These are phyloP conservation scores for human DNA, from an alignment of 2,113 vertebrate genomes.

Conservation along the genomic window DNA sequence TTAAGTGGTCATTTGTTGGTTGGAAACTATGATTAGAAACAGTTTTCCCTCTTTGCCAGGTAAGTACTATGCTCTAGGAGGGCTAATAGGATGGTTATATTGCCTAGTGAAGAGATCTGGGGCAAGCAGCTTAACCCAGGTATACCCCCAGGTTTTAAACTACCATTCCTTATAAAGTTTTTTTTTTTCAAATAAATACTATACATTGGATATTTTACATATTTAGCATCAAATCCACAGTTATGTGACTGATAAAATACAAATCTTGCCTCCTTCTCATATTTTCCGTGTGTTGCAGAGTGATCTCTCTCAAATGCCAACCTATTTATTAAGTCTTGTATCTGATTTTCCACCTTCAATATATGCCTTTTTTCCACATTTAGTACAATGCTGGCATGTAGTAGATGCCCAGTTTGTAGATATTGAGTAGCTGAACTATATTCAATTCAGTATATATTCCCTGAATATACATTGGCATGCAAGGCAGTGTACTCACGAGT, in stretches of 20 bases:
- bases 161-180: not conserved
- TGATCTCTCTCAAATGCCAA: not conserved
- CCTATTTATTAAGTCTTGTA: not conserved
- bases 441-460: not conserved
- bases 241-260: not conserved
- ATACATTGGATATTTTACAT: not conserved
- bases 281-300: not conserved
- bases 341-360: not conserved
- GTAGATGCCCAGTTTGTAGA: not conserved
- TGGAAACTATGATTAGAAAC: not conserved
- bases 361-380: not conserved
- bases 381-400: not conserved
- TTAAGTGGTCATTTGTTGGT: not conserved
- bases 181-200: not conserved
- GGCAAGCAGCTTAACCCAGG: not conserved
- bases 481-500: rapidly evolving
- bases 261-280: not conserved
- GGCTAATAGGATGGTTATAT: rapidly evolving
- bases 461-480: not conserved
- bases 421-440: not conserved
- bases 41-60: not conserved
- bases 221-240: not conserved
- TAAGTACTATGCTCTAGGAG: rapidly evolving
- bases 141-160: not conserved
- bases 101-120: not conserved